Conservation (phyloP, 2,797 vertebrate species). For the Poecilia wingei region DNA sequence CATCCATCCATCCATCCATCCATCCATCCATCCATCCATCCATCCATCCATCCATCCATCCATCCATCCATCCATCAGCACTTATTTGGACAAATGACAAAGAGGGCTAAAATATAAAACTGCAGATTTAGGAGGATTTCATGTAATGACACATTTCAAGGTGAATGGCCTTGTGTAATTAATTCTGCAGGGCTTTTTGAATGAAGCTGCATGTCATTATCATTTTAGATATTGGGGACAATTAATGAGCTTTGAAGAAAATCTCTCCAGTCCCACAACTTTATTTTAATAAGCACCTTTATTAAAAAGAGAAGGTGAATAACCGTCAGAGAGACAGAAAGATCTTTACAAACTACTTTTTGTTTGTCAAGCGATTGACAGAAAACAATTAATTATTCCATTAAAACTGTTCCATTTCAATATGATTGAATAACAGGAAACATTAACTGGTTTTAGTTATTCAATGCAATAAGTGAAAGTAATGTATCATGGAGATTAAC, state of each 20-base stretch:
- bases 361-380: background rate
- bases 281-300: constrained; percentile 29
- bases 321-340: background rate
- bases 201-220: constrained; percentile 28
- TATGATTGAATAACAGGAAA: background rate
- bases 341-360: background rate
- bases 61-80: background rate
- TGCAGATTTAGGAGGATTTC: constrained; percentile 36
- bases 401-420: background rate
- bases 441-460: background rate
- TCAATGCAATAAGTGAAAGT: background rate
- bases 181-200: constrained; percentile 31
- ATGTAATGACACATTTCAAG: constrained; percentile 44
- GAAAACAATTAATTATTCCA: background rate
- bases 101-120: constrained; percentile 36
- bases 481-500: background rate
- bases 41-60: background rate
- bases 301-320: constrained; percentile 17
- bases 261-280: constrained; percentile 12
- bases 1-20: too few relatives aligned
- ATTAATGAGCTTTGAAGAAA: constrained; percentile 40
- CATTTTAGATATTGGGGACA: constrained; percentile 18
- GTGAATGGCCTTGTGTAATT: constrained; percentile 45
- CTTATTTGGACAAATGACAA: constrained; percentile 5
- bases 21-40: background rate